Percentiles rank a stretch among this genome's conserved stretches.
Conservation (phyloP, 2,888 invertebrate genomes). For the Diplolepis rosae region DNA sequence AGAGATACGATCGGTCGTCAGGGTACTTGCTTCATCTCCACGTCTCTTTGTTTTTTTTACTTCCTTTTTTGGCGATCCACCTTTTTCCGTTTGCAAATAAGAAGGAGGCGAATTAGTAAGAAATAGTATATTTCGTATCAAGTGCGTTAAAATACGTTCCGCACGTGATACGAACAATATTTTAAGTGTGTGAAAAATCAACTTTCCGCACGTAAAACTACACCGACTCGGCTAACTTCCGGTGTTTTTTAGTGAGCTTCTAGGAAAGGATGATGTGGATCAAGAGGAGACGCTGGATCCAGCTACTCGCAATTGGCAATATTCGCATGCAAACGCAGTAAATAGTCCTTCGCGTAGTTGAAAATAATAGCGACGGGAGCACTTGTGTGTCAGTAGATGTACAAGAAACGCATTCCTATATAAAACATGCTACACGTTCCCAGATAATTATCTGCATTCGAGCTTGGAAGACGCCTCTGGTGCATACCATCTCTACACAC, state of each 20-base stretch:
- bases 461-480: conserved; percentile 20
- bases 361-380: conserved; percentile 62
- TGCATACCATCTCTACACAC: not conserved
- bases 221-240: too few relatives aligned
- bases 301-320: conserved; percentile 34
- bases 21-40: conserved; percentile 3
- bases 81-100: not conserved
- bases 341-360: conserved; percentile 61
- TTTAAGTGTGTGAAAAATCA: too few relatives aligned
- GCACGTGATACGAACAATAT: too few relatives aligned
- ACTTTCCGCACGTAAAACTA: too few relatives aligned
- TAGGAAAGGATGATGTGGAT: not conserved
- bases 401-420: conserved; percentile 66
- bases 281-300: not conserved
- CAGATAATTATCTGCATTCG: conserved; percentile 65
- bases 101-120: not conserved
- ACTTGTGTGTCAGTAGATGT: conserved; percentile 54
- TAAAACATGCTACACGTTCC: conserved; percentile 63
- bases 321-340: conserved; percentile 64
- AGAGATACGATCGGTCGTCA: conserved; percentile 25
- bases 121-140: not conserved
- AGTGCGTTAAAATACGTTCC: too few relatives aligned
- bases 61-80: not conserved
- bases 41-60: conserved; percentile 10
- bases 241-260: too few relatives aligned